Percentiles rank a stretch among this genome's conserved stretches.
These are phyloP conservation scores for Chydorus sphaericus DNA, from an alignment of 2,888 invertebrate species.

Conservation along the genomic window DNA sequence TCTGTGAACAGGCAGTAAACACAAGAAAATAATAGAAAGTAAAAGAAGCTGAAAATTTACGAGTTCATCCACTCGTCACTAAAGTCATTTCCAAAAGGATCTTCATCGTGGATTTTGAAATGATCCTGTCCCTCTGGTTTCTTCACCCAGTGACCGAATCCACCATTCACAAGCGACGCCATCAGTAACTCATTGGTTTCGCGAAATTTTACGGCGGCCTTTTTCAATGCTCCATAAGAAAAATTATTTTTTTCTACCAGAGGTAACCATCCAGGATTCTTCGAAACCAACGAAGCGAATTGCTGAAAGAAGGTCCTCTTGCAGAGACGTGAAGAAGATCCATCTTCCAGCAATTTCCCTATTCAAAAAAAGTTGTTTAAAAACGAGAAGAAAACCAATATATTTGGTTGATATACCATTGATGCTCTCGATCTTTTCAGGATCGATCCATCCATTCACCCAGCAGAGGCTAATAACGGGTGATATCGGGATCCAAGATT, in stretches of 20 bases:
- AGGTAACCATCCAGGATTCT: background rate
- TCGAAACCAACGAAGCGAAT: conserved; percentile 35
- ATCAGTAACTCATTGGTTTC: conserved; percentile 59
- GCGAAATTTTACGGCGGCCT: conserved; percentile 2
- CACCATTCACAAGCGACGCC: conserved; percentile 63
- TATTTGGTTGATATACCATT: too few species aligned
- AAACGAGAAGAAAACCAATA: too few species aligned
- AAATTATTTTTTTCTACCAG: background rate
- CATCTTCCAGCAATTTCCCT: conserved; percentile 61
- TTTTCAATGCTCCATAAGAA: background rate
- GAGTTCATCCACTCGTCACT: too few species aligned
- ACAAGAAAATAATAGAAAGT: too few species aligned
- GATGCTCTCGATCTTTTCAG: conserved; percentile 72
- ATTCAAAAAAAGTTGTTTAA: too few species aligned
- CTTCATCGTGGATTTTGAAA: too few species aligned
- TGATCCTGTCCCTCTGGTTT: conserved; percentile 89
- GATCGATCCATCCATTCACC: conserved; percentile 42
- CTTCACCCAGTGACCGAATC: conserved; percentile 76
- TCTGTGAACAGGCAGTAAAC: too few species aligned
- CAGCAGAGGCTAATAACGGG: conserved; percentile 84
- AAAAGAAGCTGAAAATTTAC: too few species aligned
- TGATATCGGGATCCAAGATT: conserved; percentile 73
- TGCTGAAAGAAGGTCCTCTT: conserved; percentile 56
- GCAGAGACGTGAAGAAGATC: conserved; percentile 59
- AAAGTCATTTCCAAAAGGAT: too few species aligned